Base-by-base conservation (phyloP, 1,140 invertebrate genomes). In the Drosophila yakuba region DNA sequence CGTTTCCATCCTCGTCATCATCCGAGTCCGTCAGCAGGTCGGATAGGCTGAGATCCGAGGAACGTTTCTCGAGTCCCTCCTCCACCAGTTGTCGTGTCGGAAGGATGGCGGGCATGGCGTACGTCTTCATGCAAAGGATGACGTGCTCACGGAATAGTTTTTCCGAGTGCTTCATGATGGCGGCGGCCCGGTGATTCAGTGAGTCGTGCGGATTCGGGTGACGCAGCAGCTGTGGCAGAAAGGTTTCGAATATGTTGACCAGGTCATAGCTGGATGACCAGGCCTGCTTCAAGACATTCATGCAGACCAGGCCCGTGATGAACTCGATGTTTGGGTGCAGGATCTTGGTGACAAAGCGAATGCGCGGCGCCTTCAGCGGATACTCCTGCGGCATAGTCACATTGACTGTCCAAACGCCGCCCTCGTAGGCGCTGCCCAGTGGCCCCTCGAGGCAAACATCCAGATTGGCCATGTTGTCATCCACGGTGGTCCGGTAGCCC, bases 241-340 rank as follows among this genome's bases (percentile, higher is more conserved):
- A 99, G 81, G 98, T 99, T 93, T 99, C 99, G 94, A 99, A 99
- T 80, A 99, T 99, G 94, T 99, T 99, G 58, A 98, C 98, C 81
- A 99, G 93, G 95, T 99, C 98, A 93, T 98, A 98, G 72, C 97
- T 94, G 38, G 96, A 96, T 38, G 96, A 97, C 97, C 97, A 97
- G 58, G 97, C 96, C 93, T 98, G 97, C 93, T 99, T 99, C 85
- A 99, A 99, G 45, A 99, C 99, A 94, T 99, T 99, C 80, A 99
- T 94, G 93, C 99, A 99, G 15, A 99, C 99, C 15, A 99, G 99
- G 45, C 99, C 99, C 43, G 98, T 99, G 25, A 98, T 98, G 95
- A 99, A 99, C 93, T 99, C 99, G 91, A 99, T 99, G 93, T 99
- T 99, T 58, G 99, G 99, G 94, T 99, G 99, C 93, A 98, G 99